phyloP scores from a whole-genome alignment of 2,113 vertebrate species.

The Fregetta grallaria region DNA sequence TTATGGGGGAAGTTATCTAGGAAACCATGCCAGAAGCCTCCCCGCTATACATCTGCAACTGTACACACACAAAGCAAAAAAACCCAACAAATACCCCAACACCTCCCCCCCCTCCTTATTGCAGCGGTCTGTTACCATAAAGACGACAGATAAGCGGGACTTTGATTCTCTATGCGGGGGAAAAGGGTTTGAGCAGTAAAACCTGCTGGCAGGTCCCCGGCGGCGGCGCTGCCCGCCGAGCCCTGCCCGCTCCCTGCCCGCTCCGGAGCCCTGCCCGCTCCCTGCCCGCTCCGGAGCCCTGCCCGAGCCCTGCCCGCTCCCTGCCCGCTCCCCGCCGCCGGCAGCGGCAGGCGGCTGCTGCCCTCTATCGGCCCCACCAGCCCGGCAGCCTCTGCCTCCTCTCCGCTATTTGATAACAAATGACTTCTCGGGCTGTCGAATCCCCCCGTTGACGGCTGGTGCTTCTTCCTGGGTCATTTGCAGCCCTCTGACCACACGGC shows the following conservation, averaged over 20 bases:
- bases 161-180: accelerated
- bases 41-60: not conserved
- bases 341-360: slow-evolving; percentile 79
- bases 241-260: not conserved
- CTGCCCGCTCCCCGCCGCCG: too few relatives aligned
- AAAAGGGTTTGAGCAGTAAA: not conserved
- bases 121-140: not conserved
- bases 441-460: not conserved
- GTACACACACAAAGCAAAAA: not conserved
- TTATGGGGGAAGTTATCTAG: not conserved
- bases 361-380: slow-evolving; percentile 81
- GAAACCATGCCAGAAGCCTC: not conserved
- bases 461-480: not conserved
- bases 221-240: not conserved
- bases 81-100: not conserved
- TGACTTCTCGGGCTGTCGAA: not conserved
- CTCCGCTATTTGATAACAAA: not conserved
- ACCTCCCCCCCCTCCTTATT: too few relatives aligned
- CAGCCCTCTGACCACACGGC: not conserved
- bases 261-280: too few relatives aligned
- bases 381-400: not conserved
- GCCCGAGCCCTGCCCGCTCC: not conserved
- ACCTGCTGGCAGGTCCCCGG: not conserved
- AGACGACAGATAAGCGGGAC: not conserved
- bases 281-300: too few relatives aligned